Conservation (phyloP, 1,140 invertebrate genomes). For the Bombus breviceps region DNA sequence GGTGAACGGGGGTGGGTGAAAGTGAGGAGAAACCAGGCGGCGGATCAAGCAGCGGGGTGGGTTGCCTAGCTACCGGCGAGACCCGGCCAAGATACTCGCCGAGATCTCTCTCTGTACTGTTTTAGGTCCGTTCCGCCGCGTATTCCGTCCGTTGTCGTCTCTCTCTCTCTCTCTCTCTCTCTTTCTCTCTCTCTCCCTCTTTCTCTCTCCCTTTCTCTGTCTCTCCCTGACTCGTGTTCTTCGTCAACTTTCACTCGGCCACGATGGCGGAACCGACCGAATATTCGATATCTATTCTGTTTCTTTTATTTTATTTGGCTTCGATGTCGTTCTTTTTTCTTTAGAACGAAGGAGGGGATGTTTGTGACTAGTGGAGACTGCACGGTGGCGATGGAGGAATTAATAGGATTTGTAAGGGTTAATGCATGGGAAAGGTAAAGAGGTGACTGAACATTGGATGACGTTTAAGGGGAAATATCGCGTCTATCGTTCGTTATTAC, state of each 20-base stretch:
- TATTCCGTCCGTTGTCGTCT: constrained; percentile 54
- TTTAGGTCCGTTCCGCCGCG: constrained; percentile 55
- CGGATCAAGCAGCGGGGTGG: constrained; percentile 69
- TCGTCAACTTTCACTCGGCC: constrained; percentile 33
- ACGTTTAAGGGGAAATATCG: neutral
- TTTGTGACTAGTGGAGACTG: neutral
- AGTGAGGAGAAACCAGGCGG: constrained; percentile 70
- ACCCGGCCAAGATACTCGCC: constrained; percentile 82
- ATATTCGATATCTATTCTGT: neutral
- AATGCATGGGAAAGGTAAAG: neutral
- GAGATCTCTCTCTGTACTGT: constrained; percentile 76
- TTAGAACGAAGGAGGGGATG: neutral
- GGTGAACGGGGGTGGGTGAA: constrained; percentile 58
- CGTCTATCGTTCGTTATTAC: neutral
- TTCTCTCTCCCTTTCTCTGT: neutral
- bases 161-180: neutral
- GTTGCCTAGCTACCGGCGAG: constrained; percentile 83
- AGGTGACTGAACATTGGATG: neutral
- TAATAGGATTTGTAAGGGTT: constrained; percentile 16
- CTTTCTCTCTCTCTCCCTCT: neutral
- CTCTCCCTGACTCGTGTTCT: constrained; percentile 51
- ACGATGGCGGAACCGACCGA: neutral
- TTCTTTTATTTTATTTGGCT: neutral
- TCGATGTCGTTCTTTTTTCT: neutral
- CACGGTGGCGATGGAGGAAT: neutral